Conservation (phyloP, 2,888 invertebrate species). For the Pristionchus entomophagus region DNA sequence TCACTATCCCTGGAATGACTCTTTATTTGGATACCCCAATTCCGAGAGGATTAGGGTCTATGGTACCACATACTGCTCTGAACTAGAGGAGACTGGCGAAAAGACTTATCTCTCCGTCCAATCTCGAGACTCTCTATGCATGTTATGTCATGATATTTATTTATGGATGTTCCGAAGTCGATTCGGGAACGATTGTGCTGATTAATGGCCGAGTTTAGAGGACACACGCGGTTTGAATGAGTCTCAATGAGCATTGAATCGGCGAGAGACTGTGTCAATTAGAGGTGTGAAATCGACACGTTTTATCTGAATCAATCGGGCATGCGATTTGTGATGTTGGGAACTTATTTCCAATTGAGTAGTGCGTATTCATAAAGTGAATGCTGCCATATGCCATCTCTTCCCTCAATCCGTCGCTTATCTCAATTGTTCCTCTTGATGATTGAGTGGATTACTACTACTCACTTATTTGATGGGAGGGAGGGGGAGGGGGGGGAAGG, state of each 20-base stretch:
- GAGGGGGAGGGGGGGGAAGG: neutral
- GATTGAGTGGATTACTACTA: slow-evolving; percentile 22
- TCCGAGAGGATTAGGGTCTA: neutral
- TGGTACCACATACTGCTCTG: neutral
- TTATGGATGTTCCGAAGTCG: slow-evolving; percentile 4
- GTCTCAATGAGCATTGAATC: too few relatives aligned
- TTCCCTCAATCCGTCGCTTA: neutral
- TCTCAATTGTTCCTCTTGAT: slow-evolving; percentile 38
- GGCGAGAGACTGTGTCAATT: too few relatives aligned
- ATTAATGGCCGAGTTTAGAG: neutral
- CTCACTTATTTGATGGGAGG: slow-evolving; percentile 9
- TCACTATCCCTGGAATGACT: neutral
- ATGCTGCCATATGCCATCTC: slow-evolving; percentile 23
- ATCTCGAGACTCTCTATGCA: neutral
- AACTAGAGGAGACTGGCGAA: neutral
- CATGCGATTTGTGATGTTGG: too few relatives aligned
- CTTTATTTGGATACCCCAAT: neutral
- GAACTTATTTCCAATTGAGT: too few relatives aligned
- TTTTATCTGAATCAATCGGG: too few relatives aligned
- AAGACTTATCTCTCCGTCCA: neutral
- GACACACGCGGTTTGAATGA: neutral
- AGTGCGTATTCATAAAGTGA: neutral
- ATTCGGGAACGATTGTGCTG: neutral
- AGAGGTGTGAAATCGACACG: too few relatives aligned
- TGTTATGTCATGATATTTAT: slow-evolving; percentile 22